Percentiles rank a stretch among this genome's conserved stretches.
These are phyloP conservation scores for Sinonovacula constricta DNA, from an alignment of 1,140 invertebrate genomes.

Conservation along the genomic window DNA sequence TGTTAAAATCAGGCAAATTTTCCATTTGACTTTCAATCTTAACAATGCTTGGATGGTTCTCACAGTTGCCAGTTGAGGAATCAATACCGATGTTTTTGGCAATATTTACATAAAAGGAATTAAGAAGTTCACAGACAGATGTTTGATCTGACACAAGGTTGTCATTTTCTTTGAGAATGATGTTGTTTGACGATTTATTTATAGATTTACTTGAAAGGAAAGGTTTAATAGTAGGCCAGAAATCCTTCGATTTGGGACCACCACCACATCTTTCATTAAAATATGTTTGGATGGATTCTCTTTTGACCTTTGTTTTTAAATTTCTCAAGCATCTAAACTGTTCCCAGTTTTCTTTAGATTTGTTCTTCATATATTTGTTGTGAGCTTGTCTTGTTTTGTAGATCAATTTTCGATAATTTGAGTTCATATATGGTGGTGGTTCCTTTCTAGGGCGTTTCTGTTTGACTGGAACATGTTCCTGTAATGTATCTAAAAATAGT, in stretches of 20 bases:
- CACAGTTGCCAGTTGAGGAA: no score
- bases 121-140: not conserved
- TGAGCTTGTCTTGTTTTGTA: not conserved
- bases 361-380: conserved; percentile 3
- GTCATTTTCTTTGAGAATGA: conserved; percentile 3
- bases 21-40: no score
- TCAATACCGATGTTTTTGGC: not conserved
- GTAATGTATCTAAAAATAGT: not conserved
- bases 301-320: conserved; percentile 1
- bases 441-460: not conserved
- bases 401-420: not conserved
- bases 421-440: conserved; percentile 16
- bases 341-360: conserved; percentile 11
- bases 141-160: not conserved
- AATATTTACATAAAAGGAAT: not conserved
- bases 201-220: not conserved
- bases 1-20: no score
- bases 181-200: not conserved
- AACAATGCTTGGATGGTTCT: no score
- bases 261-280: conserved; percentile 12
- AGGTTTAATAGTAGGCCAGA: conserved; percentile 14
- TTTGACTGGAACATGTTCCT: conserved; percentile 8
- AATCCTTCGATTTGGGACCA: conserved; percentile 16
- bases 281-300: not conserved
- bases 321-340: conserved; percentile 6